Base-by-base conservation (phyloP, 1,140 invertebrate genomes). In the Danaus melanippus region DNA sequence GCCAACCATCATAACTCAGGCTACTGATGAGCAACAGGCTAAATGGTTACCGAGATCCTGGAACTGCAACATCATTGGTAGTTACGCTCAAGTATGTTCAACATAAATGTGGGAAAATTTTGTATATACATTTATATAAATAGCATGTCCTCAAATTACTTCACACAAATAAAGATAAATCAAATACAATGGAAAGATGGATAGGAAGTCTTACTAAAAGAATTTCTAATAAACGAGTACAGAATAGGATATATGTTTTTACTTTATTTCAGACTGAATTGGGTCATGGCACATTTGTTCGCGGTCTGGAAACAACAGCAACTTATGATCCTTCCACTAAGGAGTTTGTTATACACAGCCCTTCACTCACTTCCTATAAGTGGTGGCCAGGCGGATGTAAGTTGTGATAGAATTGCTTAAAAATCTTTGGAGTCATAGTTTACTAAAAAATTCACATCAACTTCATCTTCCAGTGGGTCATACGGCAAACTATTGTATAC, bases 301-400 rank as follows among this genome's bases (percentile, higher is more conserved):
- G 95, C 69, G 96, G 96, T 7, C 78, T 98, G 50, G 96, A 98
- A 89, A 98, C 96, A 2, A 96, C 93, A 0, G 94, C 96, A 2
- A 96, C 93, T 1, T 98, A 97, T 75, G 96, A 98, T 83, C 89
- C 92, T 2, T 75, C 84, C 40, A 95, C 92, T 0, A 82, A 96
- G 76, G 94, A 98, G 87, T 98, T 98, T 84, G 83, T 98, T 46
- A 81, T 98, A 2, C 90, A 98, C 71, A 93, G 94, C 56, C 97
- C 97, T 0, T 95, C 93, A 12, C 76, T 97, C 6, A 95, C 94
- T 3, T 92, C 96, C 0, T 96, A 94, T 62, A 98, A 98, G 87
- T 98, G 96, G 95, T 98, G 96, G 96, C 95, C 96, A 46, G 96
- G 95, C 49, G 93, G 93, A 79, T 90, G 95, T 97, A 83, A 92